Evolutionary conservation across 2,797 vertebrate genomes (phyloP).

Genomic region (Epinephelus awoara): DNA sequence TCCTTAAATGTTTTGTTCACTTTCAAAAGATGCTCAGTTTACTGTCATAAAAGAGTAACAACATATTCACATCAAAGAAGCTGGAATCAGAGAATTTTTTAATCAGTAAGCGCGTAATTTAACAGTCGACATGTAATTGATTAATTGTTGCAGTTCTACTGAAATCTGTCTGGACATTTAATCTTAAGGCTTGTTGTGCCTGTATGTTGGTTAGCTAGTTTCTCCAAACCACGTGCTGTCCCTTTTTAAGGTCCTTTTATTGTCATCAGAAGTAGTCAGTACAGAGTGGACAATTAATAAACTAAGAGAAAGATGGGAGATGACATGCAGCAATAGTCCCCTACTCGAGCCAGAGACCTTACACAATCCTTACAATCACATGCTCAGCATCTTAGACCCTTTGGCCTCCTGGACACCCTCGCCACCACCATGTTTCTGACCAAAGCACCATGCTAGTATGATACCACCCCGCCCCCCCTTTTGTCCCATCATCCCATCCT

Average conservation of each 20-base stretch:
- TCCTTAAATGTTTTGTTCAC: too few species aligned
- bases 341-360: background rate
- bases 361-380: background rate
- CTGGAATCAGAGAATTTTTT: too few species aligned
- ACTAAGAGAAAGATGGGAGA: background rate
- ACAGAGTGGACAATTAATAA: background rate
- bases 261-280: background rate
- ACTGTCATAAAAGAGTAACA: too few species aligned
- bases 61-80: too few species aligned
- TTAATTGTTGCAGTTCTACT: background rate
- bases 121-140: too few species aligned
- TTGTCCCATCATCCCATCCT: slow-evolving; percentile 55
- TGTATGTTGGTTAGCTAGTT: slow-evolving; percentile 4
- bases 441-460: background rate
- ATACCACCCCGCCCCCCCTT: slow-evolving; percentile 16
- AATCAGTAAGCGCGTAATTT: too few species aligned
- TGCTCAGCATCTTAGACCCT: slow-evolving; percentile 16
- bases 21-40: too few species aligned
- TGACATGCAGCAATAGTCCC: background rate
- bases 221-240: background rate
- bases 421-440: slow-evolving; percentile 16
- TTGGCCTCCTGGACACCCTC: background rate
- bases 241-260: background rate
- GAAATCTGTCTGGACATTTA: background rate
- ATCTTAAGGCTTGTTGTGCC: background rate